Evolutionary conservation across 2,888 invertebrate species (phyloP).

Genomic region (Geophilus truncorum): DNA sequence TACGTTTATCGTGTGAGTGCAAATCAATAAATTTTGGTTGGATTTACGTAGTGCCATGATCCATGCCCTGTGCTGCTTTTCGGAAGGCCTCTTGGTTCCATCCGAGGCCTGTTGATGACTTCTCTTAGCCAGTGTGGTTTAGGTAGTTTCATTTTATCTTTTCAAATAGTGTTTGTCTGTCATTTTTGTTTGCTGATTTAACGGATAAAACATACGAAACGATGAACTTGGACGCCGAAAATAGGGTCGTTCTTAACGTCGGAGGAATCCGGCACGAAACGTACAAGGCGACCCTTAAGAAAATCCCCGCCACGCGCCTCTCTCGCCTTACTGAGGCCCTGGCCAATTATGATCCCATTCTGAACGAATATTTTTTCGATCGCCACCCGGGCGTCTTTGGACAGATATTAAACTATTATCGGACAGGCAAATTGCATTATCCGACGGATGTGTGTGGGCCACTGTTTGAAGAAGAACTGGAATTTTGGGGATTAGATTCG

Average conservation of each 20-base stretch:
- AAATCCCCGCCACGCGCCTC: slow-evolving; percentile 92
- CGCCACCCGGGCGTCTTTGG: slow-evolving; percentile 92
- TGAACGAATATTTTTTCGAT: slow-evolving; percentile 99
- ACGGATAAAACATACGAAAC: slow-evolving; percentile 43
- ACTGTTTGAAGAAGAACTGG: slow-evolving; percentile 96
- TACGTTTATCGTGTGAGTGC: background rate
- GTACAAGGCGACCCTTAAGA: slow-evolving; percentile 91
- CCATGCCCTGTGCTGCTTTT: background rate
- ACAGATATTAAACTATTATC: slow-evolving; percentile 92
- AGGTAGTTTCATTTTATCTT: background rate
- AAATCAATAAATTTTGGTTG: background rate
- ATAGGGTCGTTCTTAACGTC: slow-evolving; percentile 97
- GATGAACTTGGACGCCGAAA: slow-evolving; percentile 94
- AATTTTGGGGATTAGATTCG: slow-evolving; percentile 98
- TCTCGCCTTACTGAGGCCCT: slow-evolving; percentile 86
- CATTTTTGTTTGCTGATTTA: background rate
- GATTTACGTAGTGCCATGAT: background rate
- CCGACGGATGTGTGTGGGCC: slow-evolving; percentile 99
- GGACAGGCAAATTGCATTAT: slow-evolving; percentile 97
- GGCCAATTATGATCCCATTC: slow-evolving; percentile 97
- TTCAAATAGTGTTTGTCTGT: background rate
- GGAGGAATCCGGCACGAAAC: slow-evolving; percentile 97
- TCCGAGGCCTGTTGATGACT: slow-evolving; percentile 19
- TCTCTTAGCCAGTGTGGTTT: background rate
- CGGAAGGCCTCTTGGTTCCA: slow-evolving; percentile 13